These are phyloP conservation scores for Casuarius casuarius DNA, from an alignment of 2,113 vertebrate species.

Conservation along the genomic window DNA sequence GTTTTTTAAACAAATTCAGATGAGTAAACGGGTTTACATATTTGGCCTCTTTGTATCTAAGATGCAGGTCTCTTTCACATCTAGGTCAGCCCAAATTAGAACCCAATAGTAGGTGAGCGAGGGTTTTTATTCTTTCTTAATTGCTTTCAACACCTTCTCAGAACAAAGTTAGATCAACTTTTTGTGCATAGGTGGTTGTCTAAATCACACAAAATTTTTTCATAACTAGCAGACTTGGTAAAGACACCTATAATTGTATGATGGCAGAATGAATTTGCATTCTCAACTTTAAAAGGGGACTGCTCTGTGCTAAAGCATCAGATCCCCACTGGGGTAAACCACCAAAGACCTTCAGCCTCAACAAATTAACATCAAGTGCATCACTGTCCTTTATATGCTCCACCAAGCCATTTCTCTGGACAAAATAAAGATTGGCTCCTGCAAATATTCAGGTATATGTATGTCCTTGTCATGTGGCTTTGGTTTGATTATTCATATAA, in stretches of 20 bases:
- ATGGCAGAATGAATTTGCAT: neutral
- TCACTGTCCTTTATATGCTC: neutral
- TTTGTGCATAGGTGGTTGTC: neutral
- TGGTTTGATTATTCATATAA: neutral
- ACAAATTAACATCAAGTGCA: neutral
- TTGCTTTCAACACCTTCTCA: neutral
- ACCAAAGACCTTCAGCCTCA: neutral
- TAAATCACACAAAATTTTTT: neutral
- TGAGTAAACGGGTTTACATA: neutral
- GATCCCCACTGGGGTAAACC: neutral
- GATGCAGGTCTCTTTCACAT: neutral
- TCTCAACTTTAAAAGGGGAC: neutral
- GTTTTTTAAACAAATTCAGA: neutral
- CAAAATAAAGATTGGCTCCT: neutral
- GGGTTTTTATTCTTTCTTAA: neutral
- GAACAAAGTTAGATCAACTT: neutral
- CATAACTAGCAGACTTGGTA: neutral
- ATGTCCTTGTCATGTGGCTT: neutral
- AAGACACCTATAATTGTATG: neutral
- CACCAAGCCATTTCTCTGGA: neutral
- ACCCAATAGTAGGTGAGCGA: neutral
- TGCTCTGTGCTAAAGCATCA: neutral
- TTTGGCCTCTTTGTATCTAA: neutral
- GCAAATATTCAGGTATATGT: neutral
- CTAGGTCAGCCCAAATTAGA: neutral